Percentiles rank a stretch among this genome's conserved stretches.
These are phyloP conservation scores for Phoxinus dragarum DNA, from an alignment of 2,797 vertebrate genomes.

Conservation along the genomic window DNA sequence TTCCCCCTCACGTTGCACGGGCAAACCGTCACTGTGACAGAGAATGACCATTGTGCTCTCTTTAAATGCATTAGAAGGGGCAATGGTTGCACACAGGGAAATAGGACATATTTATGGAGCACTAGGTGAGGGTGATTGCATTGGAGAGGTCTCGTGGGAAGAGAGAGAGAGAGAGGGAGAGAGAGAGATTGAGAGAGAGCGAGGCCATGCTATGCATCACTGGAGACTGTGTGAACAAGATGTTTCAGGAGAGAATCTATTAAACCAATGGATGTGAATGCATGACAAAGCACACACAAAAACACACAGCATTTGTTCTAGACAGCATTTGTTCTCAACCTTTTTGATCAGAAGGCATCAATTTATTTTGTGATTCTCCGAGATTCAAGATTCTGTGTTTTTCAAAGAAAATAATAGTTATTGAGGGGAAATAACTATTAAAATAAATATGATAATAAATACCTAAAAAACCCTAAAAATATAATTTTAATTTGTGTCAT, in stretches of 20 bases:
- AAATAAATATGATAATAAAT: not conserved
- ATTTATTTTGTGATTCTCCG: not conserved
- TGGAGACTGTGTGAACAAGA: constrained; percentile 19
- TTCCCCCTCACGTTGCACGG: constrained; percentile 82
- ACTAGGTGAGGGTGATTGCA: constrained; percentile 15
- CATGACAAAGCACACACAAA: constrained; percentile 26
- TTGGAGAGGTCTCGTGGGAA: constrained; percentile 7
- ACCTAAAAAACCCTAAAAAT: too few relatives aligned
- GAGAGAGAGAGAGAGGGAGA: not conserved
- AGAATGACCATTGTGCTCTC: not conserved
- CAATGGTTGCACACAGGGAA: constrained; percentile 7
- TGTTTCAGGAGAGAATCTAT: constrained; percentile 4
- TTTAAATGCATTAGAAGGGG: constrained; percentile 19
- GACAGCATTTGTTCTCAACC: not conserved
- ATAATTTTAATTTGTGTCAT: too few relatives aligned
- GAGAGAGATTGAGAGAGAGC: not conserved
- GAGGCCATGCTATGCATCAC: constrained; percentile 5
- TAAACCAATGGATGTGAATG: not conserved
- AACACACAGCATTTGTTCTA: not conserved
- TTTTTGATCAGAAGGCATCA: not conserved
- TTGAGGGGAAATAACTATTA: not conserved
- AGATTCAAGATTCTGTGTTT: too few relatives aligned
- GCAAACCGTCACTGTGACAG: constrained; percentile 79
- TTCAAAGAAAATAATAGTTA: not conserved
- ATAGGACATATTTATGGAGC: constrained; percentile 14